Evolutionary conservation across 2,113 vertebrate genomes (phyloP).

Genomic region (Albula glossodonta): DNA sequence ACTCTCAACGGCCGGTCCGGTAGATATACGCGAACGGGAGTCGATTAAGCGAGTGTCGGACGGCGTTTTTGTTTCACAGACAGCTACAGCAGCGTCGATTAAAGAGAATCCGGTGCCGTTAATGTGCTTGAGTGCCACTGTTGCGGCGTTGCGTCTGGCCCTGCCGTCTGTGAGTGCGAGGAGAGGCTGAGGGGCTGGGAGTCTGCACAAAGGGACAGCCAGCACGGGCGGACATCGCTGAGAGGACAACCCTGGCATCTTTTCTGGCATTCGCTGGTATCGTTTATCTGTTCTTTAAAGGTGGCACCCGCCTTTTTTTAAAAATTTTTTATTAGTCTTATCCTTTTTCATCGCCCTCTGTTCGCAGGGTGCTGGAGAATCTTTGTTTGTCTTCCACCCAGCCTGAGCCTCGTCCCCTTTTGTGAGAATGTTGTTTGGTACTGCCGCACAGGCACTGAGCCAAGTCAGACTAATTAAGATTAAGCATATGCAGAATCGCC

Average conservation of each 20-base stretch:
- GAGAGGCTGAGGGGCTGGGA: conserved; percentile 6
- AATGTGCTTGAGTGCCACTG: neutral
- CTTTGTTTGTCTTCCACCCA: conserved; percentile 9
- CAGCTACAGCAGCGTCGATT: neutral
- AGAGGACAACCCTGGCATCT: conserved; percentile 17
- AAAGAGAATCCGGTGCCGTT: conserved; percentile 17
- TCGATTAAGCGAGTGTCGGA: neutral
- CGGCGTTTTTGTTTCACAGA: neutral
- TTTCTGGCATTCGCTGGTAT: conserved; percentile 29
- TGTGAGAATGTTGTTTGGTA: conserved; percentile 60
- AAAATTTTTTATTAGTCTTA: neutral
- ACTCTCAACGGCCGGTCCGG: neutral
- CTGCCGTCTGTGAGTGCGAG: neutral
- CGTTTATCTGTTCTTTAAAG: conserved; percentile 35
- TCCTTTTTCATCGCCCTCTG: conserved; percentile 30
- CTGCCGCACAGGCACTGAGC: conserved; percentile 62
- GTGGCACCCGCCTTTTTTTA: neutral
- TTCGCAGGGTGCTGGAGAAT: conserved; percentile 1
- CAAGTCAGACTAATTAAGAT: conserved; percentile 53
- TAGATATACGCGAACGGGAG: conserved; percentile 36
- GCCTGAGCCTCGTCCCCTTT: conserved; percentile 49
- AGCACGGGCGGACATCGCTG: neutral
- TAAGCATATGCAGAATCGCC: conserved; percentile 62
- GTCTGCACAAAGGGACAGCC: conserved; percentile 14
- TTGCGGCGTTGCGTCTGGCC: fast-evolving